Conservation (phyloP, 2,888 invertebrate species). For the Tetanocera ferruginea region DNA sequence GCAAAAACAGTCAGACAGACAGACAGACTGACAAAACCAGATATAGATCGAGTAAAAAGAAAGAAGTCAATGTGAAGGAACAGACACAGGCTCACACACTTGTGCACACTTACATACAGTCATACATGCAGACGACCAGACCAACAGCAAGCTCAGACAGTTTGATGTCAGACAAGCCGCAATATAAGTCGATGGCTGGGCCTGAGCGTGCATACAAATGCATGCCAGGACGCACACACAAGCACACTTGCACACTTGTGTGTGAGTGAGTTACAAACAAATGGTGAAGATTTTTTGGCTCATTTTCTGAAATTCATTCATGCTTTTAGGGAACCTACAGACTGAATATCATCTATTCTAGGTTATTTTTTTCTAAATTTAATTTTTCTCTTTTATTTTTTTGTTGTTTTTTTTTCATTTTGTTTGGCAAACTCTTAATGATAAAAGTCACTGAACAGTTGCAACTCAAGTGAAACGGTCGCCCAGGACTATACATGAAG, state of each 20-base stretch:
- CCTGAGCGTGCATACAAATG: neutral
- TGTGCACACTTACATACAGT: neutral
- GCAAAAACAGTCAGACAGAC: neutral
- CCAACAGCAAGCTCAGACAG: conserved; percentile 10
- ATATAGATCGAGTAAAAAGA: neutral
- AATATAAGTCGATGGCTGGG: conserved; percentile 16
- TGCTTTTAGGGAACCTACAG: conserved; percentile 6
- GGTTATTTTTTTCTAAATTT: neutral
- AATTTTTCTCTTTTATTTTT: neutral
- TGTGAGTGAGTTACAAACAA: neutral
- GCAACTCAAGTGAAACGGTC: neutral
- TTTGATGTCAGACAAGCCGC: conserved; percentile 28
- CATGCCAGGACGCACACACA: neutral
- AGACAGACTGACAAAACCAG: neutral
- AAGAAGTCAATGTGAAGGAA: neutral
- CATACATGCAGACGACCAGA: neutral
- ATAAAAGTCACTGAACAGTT: conserved; percentile 24
- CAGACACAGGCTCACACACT: neutral
- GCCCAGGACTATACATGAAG: neutral
- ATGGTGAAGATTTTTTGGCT: conserved; percentile 22
- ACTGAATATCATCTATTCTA: neutral
- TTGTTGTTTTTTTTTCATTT: no score
- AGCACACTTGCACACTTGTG: neutral
- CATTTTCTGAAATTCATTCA: conserved; percentile 28
- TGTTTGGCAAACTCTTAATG: neutral